phyloP scores from a whole-genome alignment of 1,140 invertebrate species.

The Aphelenchoides besseyi region DNA sequence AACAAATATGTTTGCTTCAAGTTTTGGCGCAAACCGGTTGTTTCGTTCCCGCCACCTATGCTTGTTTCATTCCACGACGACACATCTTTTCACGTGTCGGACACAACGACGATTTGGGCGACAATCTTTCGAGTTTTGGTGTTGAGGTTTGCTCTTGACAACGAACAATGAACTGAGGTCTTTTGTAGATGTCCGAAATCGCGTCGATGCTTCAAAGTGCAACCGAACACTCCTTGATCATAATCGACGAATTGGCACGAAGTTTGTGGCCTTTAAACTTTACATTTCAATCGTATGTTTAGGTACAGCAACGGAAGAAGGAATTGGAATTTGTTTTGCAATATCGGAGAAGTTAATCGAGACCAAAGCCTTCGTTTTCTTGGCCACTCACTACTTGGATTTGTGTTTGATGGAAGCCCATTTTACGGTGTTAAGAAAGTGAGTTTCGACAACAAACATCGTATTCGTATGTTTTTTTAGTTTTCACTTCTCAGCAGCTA shows the following conservation, averaged over 20 bases:
- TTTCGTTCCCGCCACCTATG: slow-evolving; percentile 76
- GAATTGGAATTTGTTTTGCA: slow-evolving; percentile 47
- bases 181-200: slow-evolving; percentile 48
- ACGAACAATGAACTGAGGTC: background rate
- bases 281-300: slow-evolving; percentile 16
- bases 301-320: slow-evolving; percentile 51
- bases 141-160: slow-evolving; percentile 70
- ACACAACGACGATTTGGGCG: slow-evolving; percentile 77
- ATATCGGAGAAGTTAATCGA: slow-evolving; percentile 40
- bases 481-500: slow-evolving; percentile 41
- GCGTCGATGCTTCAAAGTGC: slow-evolving; percentile 43
- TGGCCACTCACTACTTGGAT: slow-evolving; percentile 51
- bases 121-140: slow-evolving; percentile 77
- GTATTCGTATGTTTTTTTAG: slow-evolving; percentile 27
- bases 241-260: slow-evolving; percentile 53
- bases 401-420: slow-evolving; percentile 31
- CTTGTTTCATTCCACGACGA: slow-evolving; percentile 69
- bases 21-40: slow-evolving; percentile 82
- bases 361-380: slow-evolving; percentile 44
- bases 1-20: slow-evolving; percentile 80
- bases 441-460: background rate
- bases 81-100: slow-evolving; percentile 77
- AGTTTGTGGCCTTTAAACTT: slow-evolving; percentile 23
- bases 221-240: slow-evolving; percentile 40
- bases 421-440: slow-evolving; percentile 43